Base-by-base conservation (phyloP, 1,140 invertebrate genomes). In the Cheumatopsyche charites region DNA sequence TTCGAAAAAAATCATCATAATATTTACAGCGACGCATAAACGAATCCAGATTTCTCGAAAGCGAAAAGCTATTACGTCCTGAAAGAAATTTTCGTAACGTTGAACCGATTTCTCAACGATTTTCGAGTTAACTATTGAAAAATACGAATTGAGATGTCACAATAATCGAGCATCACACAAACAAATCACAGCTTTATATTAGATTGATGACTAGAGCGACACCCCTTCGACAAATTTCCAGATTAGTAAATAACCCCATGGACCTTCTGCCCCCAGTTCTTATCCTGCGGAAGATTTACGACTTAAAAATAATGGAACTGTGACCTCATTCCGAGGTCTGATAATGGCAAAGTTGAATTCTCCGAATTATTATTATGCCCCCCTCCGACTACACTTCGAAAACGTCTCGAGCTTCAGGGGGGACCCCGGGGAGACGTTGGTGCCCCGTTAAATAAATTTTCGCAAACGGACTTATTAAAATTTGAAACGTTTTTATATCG, bases 341-440 rank as follows among this genome's bases (percentile, higher is more conserved):
- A 52, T 52, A 52, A 52, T 52, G 47, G 47, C 47, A 52, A 52
- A 52, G 47, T 52, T 52, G 47, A 52, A 52, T 19, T 52, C 47
- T n/a, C 47, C 15, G 15, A 52, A 17, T 52, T 52, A 52, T 52
- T 17, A 36, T 36, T 36, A 36, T 9, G 29, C 29, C 7, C 15
- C 43, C 17, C 17, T 45, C 17, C 43, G 17, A 45, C 43, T 15
- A 45, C 43, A 45, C 2, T 45, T 12, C 13, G 17, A 45, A n/a
- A 12, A 1, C 11, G 43, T n/a, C n/a, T n/a, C n/a, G n/a, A n/a
- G n/a, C n/a, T n/a, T n/a, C n/a, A n/a, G 29, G 29, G 3, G 3
- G 29, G 3, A 3, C 29, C 29, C 9, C 3, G 9, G 29, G 29
- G 29, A 3, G 29, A 9, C 29, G 3, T 3, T 9, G 29, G 9